phyloP scores from a whole-genome alignment of 2,888 invertebrate species.

The Xestia ashworthii region DNA sequence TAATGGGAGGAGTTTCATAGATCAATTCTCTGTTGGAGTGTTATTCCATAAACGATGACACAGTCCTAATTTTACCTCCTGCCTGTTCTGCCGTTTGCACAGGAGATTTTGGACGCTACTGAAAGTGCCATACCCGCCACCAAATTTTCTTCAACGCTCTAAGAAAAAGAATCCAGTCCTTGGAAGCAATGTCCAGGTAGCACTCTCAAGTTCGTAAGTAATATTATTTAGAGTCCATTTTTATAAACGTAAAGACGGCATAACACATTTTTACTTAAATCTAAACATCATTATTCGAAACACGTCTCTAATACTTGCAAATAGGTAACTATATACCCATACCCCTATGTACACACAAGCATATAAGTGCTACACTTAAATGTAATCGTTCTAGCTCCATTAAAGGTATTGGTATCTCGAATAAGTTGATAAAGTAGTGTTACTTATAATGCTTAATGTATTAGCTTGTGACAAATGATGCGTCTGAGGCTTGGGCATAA shows the following conservation, averaged over 20 bases:
- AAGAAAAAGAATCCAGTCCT: not conserved
- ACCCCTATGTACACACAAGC: not conserved
- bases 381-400: slow-evolving; percentile 37
- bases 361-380: slow-evolving; percentile 41
- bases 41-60: not conserved
- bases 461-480: slow-evolving; percentile 41
- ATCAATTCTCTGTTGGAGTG: not conserved
- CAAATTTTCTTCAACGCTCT: not conserved
- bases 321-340: slow-evolving; percentile 33
- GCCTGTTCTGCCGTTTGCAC: not conserved
- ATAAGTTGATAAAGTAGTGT: slow-evolving; percentile 38
- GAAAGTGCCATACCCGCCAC: not conserved
- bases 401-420: slow-evolving; percentile 40
- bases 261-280: not conserved
- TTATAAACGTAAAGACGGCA: not conserved
- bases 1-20: not conserved
- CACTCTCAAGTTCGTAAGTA: not conserved
- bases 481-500: slow-evolving; percentile 11
- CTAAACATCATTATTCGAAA: slow-evolving; percentile 21
- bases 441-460: slow-evolving; percentile 55
- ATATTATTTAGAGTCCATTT: not conserved
- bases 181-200: not conserved
- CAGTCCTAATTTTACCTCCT: not conserved
- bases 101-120: not conserved
- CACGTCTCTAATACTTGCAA: slow-evolving; percentile 37